Conservation (phyloP, 2,888 invertebrate genomes). For the Cephus pygmeus region DNA sequence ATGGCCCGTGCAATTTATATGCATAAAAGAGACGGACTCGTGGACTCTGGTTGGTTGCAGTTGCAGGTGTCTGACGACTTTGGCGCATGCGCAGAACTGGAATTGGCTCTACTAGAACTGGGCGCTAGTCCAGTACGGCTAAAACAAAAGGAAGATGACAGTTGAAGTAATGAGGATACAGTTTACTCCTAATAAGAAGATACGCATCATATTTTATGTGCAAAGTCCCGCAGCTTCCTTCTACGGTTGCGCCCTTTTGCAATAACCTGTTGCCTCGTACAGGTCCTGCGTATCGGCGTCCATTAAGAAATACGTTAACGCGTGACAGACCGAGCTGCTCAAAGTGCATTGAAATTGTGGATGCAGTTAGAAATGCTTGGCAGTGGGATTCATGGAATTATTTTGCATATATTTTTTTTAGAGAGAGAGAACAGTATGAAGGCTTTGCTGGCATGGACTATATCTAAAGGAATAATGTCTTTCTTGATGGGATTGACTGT, state of each 20-base stretch:
- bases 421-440: background rate
- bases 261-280: conserved; percentile 37
- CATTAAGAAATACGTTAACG: background rate
- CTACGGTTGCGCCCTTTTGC: conserved; percentile 14
- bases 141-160: conserved; percentile 18
- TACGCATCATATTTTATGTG: conserved; percentile 60
- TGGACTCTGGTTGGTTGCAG: background rate
- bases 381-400: background rate
- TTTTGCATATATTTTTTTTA: background rate
- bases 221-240: conserved; percentile 28
- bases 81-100: background rate
- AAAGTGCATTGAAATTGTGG: background rate
- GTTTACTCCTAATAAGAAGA: conserved; percentile 63
- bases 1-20: background rate
- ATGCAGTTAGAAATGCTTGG: background rate
- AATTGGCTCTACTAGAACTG: background rate
- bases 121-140: background rate
- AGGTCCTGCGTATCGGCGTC: conserved; percentile 2
- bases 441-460: background rate
- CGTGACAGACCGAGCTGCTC: background rate
- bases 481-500: background rate
- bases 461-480: background rate
- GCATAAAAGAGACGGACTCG: background rate
- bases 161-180: conserved; percentile 55
- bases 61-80: background rate